Percentiles rank a stretch among this genome's conserved stretches.
phyloP scores from a whole-genome alignment of 1,140 invertebrate species.

The Microplitis mediator region DNA sequence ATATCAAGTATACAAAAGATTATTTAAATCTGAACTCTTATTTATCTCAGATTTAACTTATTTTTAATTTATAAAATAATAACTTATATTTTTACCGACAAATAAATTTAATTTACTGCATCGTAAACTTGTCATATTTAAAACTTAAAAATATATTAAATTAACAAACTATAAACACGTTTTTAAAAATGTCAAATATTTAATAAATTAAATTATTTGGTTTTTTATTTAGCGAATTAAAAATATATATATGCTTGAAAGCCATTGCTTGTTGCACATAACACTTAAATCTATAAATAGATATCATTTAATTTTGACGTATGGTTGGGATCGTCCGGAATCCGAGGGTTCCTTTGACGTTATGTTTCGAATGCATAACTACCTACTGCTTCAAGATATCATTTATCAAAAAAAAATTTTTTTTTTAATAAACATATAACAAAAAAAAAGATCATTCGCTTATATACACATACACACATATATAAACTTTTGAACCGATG shows the following conservation, averaged over 20 bases:
- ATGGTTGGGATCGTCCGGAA: slow-evolving; percentile 41
- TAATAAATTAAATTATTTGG: not conserved
- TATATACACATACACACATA: no score
- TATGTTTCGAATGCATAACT: slow-evolving; percentile 3
- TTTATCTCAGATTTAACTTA: no score
- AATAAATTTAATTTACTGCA: not conserved
- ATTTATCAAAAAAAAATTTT: not conserved
- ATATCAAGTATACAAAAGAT: not conserved
- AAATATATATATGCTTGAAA: slow-evolving; percentile 29
- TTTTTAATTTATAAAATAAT: no score
- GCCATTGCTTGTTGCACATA: slow-evolving; percentile 36
- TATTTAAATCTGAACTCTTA: no score
- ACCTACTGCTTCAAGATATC: not conserved
- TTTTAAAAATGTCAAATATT: not conserved
- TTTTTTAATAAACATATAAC: no score
- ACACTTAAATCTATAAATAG: slow-evolving; percentile 50
- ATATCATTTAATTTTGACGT: slow-evolving; percentile 55
- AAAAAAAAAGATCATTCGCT: no score
- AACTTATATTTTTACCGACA: not conserved
- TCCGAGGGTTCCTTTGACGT: slow-evolving; percentile 40
- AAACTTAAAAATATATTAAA: not conserved
- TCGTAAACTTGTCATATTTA: no score
- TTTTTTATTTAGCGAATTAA: slow-evolving; percentile 8
- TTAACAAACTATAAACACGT: not conserved
- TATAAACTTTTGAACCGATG: no score